Evolutionary conservation across 2,888 invertebrate genomes (phyloP).

Genomic region (Heliconius aoede): DNA sequence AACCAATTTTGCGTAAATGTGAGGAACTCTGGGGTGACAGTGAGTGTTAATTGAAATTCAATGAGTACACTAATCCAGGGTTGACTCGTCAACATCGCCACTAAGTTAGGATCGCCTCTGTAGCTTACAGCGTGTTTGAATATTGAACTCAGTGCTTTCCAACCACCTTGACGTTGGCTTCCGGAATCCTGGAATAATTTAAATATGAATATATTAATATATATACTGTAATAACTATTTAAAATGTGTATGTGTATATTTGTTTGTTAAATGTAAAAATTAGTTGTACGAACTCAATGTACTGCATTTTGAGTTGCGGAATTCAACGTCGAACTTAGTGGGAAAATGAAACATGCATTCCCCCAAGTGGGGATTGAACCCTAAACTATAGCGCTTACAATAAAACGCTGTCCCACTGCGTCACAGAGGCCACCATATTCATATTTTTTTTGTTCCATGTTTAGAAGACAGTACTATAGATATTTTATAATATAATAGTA

Average conservation of each 20-base stretch:
- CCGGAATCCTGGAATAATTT: slow-evolving; percentile 61
- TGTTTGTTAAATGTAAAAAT: too few species aligned
- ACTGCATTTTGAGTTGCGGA: too few species aligned
- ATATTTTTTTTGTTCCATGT: too few species aligned
- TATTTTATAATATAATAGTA: not conserved
- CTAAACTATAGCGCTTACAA: too few species aligned
- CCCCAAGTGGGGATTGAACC: too few species aligned
- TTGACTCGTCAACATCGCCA: slow-evolving; percentile 69
- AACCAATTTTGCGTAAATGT: slow-evolving; percentile 71
- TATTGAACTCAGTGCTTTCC: slow-evolving; percentile 72
- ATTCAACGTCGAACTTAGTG: too few species aligned
- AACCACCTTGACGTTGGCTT: slow-evolving; percentile 67
- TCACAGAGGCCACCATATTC: too few species aligned
- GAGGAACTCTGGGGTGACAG: slow-evolving; percentile 66
- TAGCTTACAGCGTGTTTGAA: slow-evolving; percentile 71
- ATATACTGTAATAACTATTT: not conserved
- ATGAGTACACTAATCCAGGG: slow-evolving; percentile 75
- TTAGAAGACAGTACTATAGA: not conserved
- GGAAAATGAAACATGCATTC: too few species aligned
- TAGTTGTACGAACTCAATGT: too few species aligned
- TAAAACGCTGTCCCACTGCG: too few species aligned
- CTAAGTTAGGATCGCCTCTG: slow-evolving; percentile 67
- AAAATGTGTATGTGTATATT: not conserved
- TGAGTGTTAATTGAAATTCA: slow-evolving; percentile 73
- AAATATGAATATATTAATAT: too few species aligned